Evolutionary conservation across 2,113 vertebrate species (phyloP), one percentile per base, ranked within the genome.

Genomic region (Pterophyllum scalare): DNA sequence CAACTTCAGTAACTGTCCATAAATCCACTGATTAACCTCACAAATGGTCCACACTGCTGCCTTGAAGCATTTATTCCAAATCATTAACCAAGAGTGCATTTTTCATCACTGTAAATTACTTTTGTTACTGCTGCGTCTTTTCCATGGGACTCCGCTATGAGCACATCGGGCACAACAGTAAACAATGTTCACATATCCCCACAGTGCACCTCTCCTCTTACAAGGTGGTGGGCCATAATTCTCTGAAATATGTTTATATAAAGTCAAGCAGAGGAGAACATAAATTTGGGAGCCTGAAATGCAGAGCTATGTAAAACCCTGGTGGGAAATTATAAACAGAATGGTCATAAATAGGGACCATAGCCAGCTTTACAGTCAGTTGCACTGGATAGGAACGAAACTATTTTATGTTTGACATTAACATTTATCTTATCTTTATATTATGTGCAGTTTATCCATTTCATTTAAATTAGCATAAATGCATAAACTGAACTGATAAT

Each of bases 1-100:
- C 84, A 84, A 75, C 85, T 90, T 80, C 65, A 79, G 17, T 12
- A 62, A 65, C 80, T 61, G 52, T 75, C 83, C 77, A 91, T 89
- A 88, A 92, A 90, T 85, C 77, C 67, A 74, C 77, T 80, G 77
- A 91, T 89, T 85, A 91, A 85, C 85, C 62, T 70, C 85, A 75
- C 80, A 89, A 90, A 88, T 75, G 83, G 6, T 90, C 85, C 85
- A 85, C 85, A 74, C 57, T 20, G 46, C 82, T 81, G 86, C 88
- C 87, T 91, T 82, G 81, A 89, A 82, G 79, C 76, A 62, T 91
- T 91, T 85, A 85, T 93, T 92, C 89, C 87, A 77, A 90, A 85
- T 88, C 88, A 91, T 90, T 89, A 90, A 91, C 65, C 38, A 20
- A 80, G 62, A 74, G 26, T 72, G 77, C 9, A 57, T 90, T 87